A percentile compares a stretch with the other conserved stretches of the same genome.
Evolutionary conservation across 2,797 vertebrate genomes (phyloP).

Genomic region (Sebastes minor): DNA sequence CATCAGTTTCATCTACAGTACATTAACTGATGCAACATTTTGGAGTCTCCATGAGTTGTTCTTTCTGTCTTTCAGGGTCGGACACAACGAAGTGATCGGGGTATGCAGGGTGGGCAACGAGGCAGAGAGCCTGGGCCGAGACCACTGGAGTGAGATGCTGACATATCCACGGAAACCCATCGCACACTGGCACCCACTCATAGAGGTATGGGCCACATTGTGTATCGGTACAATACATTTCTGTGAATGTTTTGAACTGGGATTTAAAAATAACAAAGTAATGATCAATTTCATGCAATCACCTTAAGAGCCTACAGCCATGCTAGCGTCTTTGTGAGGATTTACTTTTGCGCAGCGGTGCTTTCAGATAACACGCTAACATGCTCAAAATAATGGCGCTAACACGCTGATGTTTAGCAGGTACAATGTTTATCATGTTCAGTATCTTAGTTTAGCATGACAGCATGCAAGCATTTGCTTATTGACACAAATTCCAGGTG

Average conservation of each 20-base stretch:
- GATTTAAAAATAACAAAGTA: too few species aligned
- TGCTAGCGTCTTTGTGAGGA: neutral
- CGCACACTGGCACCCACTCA: slow-evolving; percentile 95
- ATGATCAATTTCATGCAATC: neutral
- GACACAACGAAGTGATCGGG: slow-evolving; percentile 98
- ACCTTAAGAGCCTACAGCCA: neutral
- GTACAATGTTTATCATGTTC: neutral
- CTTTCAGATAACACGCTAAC: neutral
- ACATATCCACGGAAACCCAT: slow-evolving; percentile 96
- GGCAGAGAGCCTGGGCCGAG: slow-evolving; percentile 91
- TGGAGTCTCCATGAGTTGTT: neutral
- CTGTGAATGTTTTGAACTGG: neutral
- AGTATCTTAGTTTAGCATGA: neutral
- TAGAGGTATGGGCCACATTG: slow-evolving; percentile 86
- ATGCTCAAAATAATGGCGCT: neutral
- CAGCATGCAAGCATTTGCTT: neutral
- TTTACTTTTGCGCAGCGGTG: neutral
- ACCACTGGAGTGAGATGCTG: slow-evolving; percentile 99
- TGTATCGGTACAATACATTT: neutral
- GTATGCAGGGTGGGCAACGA: slow-evolving; percentile 95
- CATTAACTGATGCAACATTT: neutral
- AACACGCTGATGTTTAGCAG: neutral
- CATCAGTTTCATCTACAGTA: neutral
- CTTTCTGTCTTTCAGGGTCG: slow-evolving; percentile 81
- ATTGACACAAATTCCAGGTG: neutral